Evolutionary conservation across 2,113 vertebrate species (phyloP).

Genomic region (Sturnira hondurensis): DNA sequence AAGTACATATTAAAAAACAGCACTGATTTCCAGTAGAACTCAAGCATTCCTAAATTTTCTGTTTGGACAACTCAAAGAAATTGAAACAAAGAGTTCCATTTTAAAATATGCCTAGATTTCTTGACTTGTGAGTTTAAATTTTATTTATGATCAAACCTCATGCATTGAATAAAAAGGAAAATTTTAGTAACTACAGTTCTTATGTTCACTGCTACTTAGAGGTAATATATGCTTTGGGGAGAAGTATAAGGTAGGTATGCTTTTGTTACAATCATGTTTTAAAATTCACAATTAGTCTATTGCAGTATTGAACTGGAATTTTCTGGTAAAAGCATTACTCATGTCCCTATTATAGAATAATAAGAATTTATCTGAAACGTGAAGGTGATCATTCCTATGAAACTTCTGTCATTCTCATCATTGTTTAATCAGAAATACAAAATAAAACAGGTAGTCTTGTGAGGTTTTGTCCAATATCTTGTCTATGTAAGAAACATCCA

Average conservation of each 20-base stretch:
- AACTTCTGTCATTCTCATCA: not conserved
- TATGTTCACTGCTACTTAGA: not conserved
- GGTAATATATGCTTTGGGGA: not conserved
- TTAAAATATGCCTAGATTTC: constrained; percentile 3
- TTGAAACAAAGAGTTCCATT: not conserved
- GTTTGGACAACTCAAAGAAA: not conserved
- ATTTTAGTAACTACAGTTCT: not conserved
- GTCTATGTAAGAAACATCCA: not conserved
- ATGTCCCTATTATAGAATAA: not conserved
- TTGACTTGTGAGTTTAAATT: constrained; percentile 31
- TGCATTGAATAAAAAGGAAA: not conserved
- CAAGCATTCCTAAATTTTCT: constrained; percentile 36
- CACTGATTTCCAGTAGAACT: constrained; percentile 1
- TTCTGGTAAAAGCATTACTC: constrained; percentile 18
- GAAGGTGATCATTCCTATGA: not conserved
- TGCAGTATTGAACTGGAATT: not conserved
- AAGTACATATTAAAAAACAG: constrained; percentile 31
- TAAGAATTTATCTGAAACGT: not conserved
- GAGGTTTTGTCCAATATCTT: not conserved
- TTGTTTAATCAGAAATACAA: not conserved
- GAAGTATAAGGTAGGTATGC: not conserved
- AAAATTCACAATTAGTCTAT: not conserved
- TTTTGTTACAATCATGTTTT: not conserved
- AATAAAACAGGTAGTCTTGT: not conserved
- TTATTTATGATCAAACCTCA: not conserved